Percentiles rank a stretch among this genome's conserved stretches.
These are phyloP conservation scores for Cheirogaleus medius DNA, from an alignment of 2,113 vertebrate genomes.

Conservation along the genomic window DNA sequence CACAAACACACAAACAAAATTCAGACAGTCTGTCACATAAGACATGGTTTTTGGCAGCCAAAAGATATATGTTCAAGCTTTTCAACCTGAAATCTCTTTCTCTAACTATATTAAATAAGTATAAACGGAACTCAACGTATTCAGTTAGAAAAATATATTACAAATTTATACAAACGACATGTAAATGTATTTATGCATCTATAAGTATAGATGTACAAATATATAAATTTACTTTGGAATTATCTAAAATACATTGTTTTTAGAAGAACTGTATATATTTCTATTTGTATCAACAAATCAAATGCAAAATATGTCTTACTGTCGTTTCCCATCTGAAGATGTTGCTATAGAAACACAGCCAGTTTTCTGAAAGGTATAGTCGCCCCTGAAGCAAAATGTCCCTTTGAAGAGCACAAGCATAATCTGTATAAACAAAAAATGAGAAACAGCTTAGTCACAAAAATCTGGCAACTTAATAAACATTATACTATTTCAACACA, in stretches of 20 bases:
- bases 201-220: not conserved
- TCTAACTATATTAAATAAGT: slow-evolving; percentile 27
- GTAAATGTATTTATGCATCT: not conserved
- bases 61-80: not conserved
- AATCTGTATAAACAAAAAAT: slow-evolving; percentile 85
- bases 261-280: not conserved
- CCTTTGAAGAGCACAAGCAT: slow-evolving; percentile 94
- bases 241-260: slow-evolving; percentile 19
- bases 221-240: slow-evolving; percentile 36
- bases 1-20: slow-evolving; percentile 7
- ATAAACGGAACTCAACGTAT: not conserved
- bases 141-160: slow-evolving; percentile 49
- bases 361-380: slow-evolving; percentile 94
- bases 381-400: slow-evolving; percentile 96
- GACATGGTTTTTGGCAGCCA: slow-evolving; percentile 21
- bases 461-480: not conserved
- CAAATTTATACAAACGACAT: not conserved
- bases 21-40: slow-evolving; percentile 37
- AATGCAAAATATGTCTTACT: slow-evolving; percentile 83
- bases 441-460: slow-evolving; percentile 36
- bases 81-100: slow-evolving; percentile 38
- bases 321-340: slow-evolving; percentile 95
- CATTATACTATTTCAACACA: not conserved
- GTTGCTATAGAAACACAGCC: slow-evolving; percentile 96
- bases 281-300: slow-evolving; percentile 41